Base-by-base conservation (phyloP, 1,140 invertebrate species). In the Brachionus plicatilis region DNA sequence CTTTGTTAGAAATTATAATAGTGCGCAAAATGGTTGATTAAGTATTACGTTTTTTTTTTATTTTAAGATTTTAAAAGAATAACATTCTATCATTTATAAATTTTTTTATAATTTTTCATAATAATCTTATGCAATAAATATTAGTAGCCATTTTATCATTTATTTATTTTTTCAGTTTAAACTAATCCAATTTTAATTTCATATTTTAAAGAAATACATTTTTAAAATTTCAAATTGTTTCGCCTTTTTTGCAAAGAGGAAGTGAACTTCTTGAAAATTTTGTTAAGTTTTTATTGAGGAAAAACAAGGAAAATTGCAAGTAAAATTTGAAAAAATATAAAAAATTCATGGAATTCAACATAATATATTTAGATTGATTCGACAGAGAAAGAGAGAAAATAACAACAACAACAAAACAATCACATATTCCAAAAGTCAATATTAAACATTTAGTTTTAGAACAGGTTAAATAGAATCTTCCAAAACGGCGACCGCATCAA, bases 261-360 rank as follows among this genome's bases (percentile, higher is more conserved):
- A 60, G 53, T 60, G 6, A 60, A 6, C 17, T 60, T 24, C 17
- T 24, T 60, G 53, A 60, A 60, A 60, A 60, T 60, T 60, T 60
- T 60, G 53, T 60, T 60, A 60, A 60, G 53, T 60, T 60, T 60
- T 60, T 43, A 72, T 20, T 43, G 29, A 43, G 11, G 17, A 43
- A 20, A 72, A n/a, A 72, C 7, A 20, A 41, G 17, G 17, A 68
- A 68, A 33, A 41, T 72, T 41, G 68, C 68, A 41, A 45, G 33
- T 17, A 43, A 72, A 72, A 72, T 17, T 72, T 72, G 11, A 29
- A 68, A 68, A 68, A 72, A 72, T 20, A 72, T 43, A 72, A 72
- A 72, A 72, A 72, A 72, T 72, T 72, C 68, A 41, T 72, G 68
- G 68, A 72, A 72, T 72, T 37, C 68, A 72, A 43, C 68, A 72